A percentile compares a stretch with the other conserved stretches of the same genome.
phyloP scores from a whole-genome alignment of 2,888 invertebrate species.

The Plebejus argus region DNA sequence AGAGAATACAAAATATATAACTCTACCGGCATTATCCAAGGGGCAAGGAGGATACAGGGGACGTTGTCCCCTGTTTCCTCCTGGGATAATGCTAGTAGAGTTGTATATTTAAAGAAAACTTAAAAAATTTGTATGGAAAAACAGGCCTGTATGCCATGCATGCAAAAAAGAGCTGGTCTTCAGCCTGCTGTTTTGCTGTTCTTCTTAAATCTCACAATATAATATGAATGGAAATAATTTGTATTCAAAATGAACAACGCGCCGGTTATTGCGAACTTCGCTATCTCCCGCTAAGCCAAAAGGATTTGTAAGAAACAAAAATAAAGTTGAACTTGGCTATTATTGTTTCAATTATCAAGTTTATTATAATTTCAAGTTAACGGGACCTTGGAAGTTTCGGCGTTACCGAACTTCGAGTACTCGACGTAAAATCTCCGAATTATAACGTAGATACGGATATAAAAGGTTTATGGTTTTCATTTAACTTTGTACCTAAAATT shows the following conservation, averaged over 20 bases:
- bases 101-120: too few species aligned
- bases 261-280: not conserved
- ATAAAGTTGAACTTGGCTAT: constrained; percentile 16
- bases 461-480: constrained; percentile 17
- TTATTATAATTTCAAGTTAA: constrained; percentile 17
- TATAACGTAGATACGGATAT: not conserved
- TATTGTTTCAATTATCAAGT: constrained; percentile 28
- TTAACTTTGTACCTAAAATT: constrained; percentile 9
- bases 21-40: too few species aligned
- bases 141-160: too few species aligned
- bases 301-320: constrained; percentile 14
- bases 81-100: too few species aligned
- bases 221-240: constrained; percentile 2
- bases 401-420: not conserved
- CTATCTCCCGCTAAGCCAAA: constrained; percentile 8
- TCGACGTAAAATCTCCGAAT: constrained; percentile 17
- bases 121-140: too few species aligned
- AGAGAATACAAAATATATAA: too few species aligned
- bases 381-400: not conserved
- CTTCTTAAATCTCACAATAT: not conserved
- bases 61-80: too few species aligned
- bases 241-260: not conserved
- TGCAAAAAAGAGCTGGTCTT: not conserved
- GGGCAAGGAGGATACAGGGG: too few species aligned
- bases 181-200: not conserved